phyloP scores from a whole-genome alignment of 2,113 vertebrate genomes.

The Hydropotes inermis region DNA sequence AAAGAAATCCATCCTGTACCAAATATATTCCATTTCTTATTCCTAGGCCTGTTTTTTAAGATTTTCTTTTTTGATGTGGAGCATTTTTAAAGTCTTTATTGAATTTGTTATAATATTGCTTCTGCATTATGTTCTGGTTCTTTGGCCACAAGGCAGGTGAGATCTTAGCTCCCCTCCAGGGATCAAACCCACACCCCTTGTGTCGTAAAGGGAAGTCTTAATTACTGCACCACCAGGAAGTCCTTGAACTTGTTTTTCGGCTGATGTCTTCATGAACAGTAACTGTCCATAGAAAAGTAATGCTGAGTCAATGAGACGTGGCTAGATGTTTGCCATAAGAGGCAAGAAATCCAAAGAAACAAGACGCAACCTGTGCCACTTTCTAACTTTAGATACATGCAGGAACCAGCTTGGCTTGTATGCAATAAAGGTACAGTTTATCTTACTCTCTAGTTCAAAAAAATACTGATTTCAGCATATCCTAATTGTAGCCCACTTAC shows the following conservation, averaged over 20 bases:
- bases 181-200: background rate
- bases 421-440: background rate
- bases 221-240: background rate
- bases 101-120: background rate
- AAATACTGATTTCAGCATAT: background rate
- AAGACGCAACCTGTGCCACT: background rate
- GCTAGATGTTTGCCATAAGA: background rate
- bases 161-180: background rate
- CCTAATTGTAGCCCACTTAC: constrained; percentile 79
- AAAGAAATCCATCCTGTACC: background rate
- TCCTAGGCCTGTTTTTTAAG: background rate
- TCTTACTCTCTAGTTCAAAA: background rate
- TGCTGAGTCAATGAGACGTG: background rate
- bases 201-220: background rate
- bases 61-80: background rate
- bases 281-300: background rate
- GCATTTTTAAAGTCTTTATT: background rate
- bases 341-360: background rate
- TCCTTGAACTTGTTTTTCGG: background rate
- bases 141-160: background rate
- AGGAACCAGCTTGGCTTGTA: background rate
- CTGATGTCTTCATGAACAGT: background rate
- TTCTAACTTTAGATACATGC: background rate
- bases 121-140: background rate
- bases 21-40: background rate